phyloP scores from a whole-genome alignment of 2,888 invertebrate genomes.

The Hydropsyche betteni region DNA sequence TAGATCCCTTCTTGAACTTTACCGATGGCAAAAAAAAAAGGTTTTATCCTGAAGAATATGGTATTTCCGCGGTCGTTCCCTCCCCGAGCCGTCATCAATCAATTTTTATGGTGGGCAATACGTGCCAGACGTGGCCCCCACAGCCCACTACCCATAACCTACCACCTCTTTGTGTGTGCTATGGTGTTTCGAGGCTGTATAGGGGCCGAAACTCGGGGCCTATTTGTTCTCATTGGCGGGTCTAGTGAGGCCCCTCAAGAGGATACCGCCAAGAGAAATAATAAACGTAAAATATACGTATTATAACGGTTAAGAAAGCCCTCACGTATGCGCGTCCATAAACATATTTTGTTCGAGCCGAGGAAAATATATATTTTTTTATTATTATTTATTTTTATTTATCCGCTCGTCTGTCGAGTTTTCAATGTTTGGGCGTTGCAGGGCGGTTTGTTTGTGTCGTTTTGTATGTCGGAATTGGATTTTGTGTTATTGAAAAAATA shows the following conservation, averaged over 20 bases:
- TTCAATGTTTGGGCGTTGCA: not conserved
- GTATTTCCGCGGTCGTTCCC: slow-evolving; percentile 35
- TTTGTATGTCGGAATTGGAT: too few species aligned
- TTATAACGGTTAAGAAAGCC: slow-evolving; percentile 25
- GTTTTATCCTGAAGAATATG: slow-evolving; percentile 28
- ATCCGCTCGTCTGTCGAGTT: not conserved
- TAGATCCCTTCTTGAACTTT: not conserved
- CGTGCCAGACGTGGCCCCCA: slow-evolving; percentile 18
- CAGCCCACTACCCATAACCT: not conserved
- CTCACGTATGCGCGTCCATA: slow-evolving; percentile 13
- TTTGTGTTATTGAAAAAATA: too few species aligned
- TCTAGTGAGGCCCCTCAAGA: slow-evolving; percentile 33
- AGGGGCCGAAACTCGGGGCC: slow-evolving; percentile 38
- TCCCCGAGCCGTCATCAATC: slow-evolving; percentile 45
- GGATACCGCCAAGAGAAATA: slow-evolving; percentile 36
- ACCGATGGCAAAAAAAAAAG: not conserved
- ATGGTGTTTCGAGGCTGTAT: not conserved
- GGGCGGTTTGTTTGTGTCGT: not conserved
- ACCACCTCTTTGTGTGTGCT: too few species aligned
- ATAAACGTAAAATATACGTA: slow-evolving; percentile 40
- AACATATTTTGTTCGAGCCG: slow-evolving; percentile 5
- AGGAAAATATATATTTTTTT: not conserved
- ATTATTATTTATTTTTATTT: not conserved
- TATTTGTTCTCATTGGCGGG: slow-evolving; percentile 43
- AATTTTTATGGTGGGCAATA: slow-evolving; percentile 43